Evolutionary conservation across 1,140 invertebrate genomes (phyloP).

Genomic region (Alviniconcha marisindica): DNA sequence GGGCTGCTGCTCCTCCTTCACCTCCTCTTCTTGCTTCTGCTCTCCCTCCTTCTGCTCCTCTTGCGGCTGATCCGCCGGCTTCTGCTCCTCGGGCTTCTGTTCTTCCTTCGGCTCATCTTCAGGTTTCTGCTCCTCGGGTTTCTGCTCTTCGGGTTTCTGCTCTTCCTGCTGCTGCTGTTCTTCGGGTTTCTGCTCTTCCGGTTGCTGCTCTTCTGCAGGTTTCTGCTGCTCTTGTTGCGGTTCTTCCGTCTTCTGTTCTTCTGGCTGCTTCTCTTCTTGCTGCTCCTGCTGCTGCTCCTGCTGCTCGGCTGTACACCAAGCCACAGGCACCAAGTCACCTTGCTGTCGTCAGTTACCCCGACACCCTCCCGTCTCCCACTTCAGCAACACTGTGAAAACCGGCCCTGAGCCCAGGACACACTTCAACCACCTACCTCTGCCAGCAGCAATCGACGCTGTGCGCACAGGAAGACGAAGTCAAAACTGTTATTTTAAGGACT

Average conservation of each 20-base stretch:
- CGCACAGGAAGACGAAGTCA: no score
- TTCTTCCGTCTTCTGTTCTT: neutral
- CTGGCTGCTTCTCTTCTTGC: neutral
- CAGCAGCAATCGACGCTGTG: no score
- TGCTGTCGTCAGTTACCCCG: no score
- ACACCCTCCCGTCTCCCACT: no score
- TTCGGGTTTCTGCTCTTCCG: neutral
- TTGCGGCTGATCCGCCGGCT: neutral
- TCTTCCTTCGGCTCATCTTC: no score
- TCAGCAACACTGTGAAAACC: no score
- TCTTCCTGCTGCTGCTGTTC: neutral
- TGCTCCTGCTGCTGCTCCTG: neutral
- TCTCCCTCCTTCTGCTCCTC: neutral
- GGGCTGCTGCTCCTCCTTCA: constrained; percentile 28
- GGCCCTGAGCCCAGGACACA: no score
- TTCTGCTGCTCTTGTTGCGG: neutral
- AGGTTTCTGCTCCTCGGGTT: neutral
- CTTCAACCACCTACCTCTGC: no score
- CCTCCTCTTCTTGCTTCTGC: neutral
- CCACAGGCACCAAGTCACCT: no score
- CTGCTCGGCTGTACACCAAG: neutral
- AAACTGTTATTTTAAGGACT: no score
- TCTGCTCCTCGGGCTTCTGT: constrained; percentile 25
- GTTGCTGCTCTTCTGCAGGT: no score
- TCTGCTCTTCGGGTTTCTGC: neutral